These are phyloP conservation scores for Drosophila mojavensis DNA, from an alignment of 1,140 invertebrate genomes.

Conservation along the genomic window DNA sequence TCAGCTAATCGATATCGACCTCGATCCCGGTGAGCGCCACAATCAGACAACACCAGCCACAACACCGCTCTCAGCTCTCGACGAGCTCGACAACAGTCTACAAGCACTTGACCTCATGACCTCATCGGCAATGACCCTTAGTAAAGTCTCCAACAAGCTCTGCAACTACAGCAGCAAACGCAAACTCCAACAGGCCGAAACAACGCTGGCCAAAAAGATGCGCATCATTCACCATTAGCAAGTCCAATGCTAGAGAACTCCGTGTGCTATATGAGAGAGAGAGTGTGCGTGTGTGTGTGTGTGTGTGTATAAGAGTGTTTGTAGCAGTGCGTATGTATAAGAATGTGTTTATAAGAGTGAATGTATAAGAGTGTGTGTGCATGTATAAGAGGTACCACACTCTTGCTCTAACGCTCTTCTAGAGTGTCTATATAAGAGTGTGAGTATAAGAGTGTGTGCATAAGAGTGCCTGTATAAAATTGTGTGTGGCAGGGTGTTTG, in stretches of 20 bases:
- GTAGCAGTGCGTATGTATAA: no score
- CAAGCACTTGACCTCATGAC: conserved; percentile 69
- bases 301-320: background rate
- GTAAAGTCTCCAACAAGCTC: conserved; percentile 65
- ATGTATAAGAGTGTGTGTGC: background rate
- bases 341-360: no score
- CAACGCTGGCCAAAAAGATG: conserved; percentile 65
- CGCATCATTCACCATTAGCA: conserved; percentile 67
- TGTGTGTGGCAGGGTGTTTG: no score
- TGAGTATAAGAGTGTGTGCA: no score
- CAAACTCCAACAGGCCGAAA: conserved; percentile 62
- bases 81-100: conserved; percentile 67
- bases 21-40: conserved; percentile 42
- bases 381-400: background rate
- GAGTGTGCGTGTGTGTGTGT: background rate
- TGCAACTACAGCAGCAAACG: conserved; percentile 76
- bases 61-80: conserved; percentile 60
- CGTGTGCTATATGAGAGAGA: no score
- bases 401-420: no score
- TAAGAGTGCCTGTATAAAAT: no score
- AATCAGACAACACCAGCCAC: conserved; percentile 49
- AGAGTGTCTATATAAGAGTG: no score
- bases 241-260: background rate
- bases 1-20: conserved; percentile 71
- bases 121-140: conserved; percentile 70